Evolutionary conservation across 64 coral and sea anemone genomes (phyloP).

Genomic region (Cladopsammia gracilis): DNA sequence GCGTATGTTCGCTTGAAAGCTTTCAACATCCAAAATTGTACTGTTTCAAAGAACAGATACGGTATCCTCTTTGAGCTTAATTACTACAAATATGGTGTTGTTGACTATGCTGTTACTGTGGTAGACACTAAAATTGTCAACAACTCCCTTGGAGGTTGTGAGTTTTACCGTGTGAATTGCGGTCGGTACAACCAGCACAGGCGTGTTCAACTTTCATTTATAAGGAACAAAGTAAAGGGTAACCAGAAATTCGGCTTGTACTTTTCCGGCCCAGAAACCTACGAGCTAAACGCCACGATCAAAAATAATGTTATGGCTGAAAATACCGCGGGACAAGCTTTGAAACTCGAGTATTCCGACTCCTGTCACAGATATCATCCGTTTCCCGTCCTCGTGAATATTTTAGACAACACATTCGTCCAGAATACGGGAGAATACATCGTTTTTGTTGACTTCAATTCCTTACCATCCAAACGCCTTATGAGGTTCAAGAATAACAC

Average conservation of each 20-base stretch:
- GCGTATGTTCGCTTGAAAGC: neutral
- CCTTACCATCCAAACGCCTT: conserved; percentile 16
- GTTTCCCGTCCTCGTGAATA: conserved; percentile 41
- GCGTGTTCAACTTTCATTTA: conserved; percentile 33
- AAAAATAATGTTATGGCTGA: conserved; percentile 53
- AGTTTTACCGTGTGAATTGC: neutral
- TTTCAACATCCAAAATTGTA: neutral
- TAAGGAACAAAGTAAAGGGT: conserved; percentile 44
- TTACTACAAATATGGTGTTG: neutral
- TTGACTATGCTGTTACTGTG: neutral
- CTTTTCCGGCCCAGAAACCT: conserved; percentile 19
- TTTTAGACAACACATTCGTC: conserved; percentile 53
- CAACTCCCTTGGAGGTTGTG: conserved; percentile 2
- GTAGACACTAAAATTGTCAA: conserved; percentile 14
- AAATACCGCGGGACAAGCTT: conserved; percentile 31
- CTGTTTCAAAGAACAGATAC: conserved; percentile 9
- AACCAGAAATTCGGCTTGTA: conserved; percentile 63
- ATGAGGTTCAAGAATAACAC: conserved; percentile 39
- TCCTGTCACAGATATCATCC: neutral
- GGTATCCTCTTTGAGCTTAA: neutral
- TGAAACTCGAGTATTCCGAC: conserved; percentile 16
- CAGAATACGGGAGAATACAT: conserved; percentile 66
- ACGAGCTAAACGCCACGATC: conserved; percentile 48
- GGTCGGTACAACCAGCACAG: neutral
- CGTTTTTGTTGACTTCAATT: conserved; percentile 69